Conservation (phyloP, 2,888 invertebrate species). For the Parnassius smintheus region DNA sequence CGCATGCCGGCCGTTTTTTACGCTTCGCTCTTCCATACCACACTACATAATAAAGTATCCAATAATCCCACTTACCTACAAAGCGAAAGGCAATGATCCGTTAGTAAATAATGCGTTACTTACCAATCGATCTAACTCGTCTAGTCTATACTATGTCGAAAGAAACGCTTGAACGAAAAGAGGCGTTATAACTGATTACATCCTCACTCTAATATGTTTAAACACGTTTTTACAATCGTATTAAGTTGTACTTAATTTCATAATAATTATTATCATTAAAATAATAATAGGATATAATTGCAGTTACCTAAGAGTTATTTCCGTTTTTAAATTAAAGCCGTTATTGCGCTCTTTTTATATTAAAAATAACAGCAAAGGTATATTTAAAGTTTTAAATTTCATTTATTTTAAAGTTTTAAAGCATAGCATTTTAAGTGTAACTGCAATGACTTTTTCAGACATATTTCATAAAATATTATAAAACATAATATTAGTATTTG, state of each 20-base stretch:
- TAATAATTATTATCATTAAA: background rate
- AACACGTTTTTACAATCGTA: background rate
- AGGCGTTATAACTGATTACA: no score
- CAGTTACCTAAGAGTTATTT: constrained; percentile 3
- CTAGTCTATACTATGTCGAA: no score
- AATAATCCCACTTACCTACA: constrained; percentile 26
- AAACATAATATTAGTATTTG: no score
- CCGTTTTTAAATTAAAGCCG: background rate
- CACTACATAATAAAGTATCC: constrained; percentile 22
- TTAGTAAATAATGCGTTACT: constrained; percentile 6
- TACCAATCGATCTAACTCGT: no score
- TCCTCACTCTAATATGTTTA: no score
- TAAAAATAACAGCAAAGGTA: background rate
- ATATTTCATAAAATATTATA: no score
- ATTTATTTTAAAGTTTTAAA: no score
- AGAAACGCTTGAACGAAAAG: no score
- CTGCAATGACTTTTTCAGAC: no score
- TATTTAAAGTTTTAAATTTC: no score
- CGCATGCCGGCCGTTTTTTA: constrained; percentile 52
- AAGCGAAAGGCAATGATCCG: constrained; percentile 13
- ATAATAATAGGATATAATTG: constrained; percentile 10
- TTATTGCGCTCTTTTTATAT: background rate
- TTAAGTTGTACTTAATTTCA: background rate
- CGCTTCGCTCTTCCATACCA: constrained; percentile 36
- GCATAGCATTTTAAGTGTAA: no score